Base-by-base conservation (phyloP, 2,888 invertebrate species). In the Limnephilus auricula region DNA sequence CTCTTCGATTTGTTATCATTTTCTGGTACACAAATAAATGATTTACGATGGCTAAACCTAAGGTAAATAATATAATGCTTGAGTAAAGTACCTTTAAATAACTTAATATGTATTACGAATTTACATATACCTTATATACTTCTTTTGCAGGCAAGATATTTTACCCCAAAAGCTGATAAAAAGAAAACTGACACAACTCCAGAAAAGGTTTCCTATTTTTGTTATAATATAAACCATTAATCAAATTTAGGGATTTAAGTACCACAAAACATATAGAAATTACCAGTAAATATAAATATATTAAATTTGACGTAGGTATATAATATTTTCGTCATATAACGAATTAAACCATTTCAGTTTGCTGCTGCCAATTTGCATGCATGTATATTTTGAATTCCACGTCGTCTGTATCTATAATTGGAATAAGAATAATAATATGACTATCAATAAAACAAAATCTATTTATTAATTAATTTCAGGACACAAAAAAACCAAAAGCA, bases 61-160 rank as follows among this genome's bases (percentile, higher is more conserved):
- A 82, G 82, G 82, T 82, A 82, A 32, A 18, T 25, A 34, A 32
- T 34, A 34, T 82, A 82, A 3, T 25, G 32, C 37, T 15, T 34
- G 25, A 25, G 10, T 34, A 25, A 34, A 32, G 34, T 15, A 82
- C 34, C 2, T 32, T 31, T 34, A 82, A 34, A 32, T 82, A 34
- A 18, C 9, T 6, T 82, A 0, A 34, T 0, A 34, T 82, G 15
- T 82, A 10, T 15, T 82, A 31, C 4, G 15, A 34, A 25, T 10
- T 18, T 80, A 13, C 0, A 18, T 25, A 1, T 82, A 82, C 25
- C 25, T 32, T 10, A 9, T 10, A 9, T 82, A 25, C 0, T 32
- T 82, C 25, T 37, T 34, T 82, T 82, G 32, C 32, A 82, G 82
- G 34, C 85, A 40, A 85, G 85, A 45, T 85, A 85, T 85, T 85